These are phyloP conservation scores for Yponomeuta malinellus DNA, from an alignment of 2,888 invertebrate species.

Conservation along the genomic window DNA sequence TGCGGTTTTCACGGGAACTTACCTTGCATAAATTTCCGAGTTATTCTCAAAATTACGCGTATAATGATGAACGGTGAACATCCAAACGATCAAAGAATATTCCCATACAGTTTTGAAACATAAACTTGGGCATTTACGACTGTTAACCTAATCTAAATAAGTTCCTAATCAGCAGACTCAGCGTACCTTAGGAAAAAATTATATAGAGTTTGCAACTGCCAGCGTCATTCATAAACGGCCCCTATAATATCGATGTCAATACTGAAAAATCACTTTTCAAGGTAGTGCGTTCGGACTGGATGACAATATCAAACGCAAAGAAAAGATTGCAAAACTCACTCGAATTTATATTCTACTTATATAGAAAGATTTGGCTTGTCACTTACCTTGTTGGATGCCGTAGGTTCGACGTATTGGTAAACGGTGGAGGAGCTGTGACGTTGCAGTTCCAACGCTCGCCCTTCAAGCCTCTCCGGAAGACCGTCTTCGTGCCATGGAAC, in stretches of 20 bases:
- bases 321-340: no score
- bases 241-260: no score
- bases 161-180: no score
- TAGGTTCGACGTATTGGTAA: slow-evolving; percentile 99
- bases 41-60: background rate
- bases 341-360: no score
- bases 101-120: background rate
- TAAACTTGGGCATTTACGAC: no score
- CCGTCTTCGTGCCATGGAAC: slow-evolving; percentile 98
- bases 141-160: no score
- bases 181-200: no score
- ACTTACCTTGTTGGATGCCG: slow-evolving; percentile 19
- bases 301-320: no score
- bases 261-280: no score
- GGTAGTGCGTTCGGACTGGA: no score
- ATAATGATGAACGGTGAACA: background rate
- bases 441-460: slow-evolving; percentile 97
- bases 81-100: background rate
- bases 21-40: background rate
- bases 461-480: slow-evolving; percentile 90
- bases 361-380: background rate
- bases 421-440: slow-evolving; percentile 98
- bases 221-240: no score
- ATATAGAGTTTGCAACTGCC: no score
- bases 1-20: slow-evolving; percentile 7